Evolutionary conservation across 2,888 invertebrate genomes (phyloP).

Genomic region (Andrena hattorfiana): DNA sequence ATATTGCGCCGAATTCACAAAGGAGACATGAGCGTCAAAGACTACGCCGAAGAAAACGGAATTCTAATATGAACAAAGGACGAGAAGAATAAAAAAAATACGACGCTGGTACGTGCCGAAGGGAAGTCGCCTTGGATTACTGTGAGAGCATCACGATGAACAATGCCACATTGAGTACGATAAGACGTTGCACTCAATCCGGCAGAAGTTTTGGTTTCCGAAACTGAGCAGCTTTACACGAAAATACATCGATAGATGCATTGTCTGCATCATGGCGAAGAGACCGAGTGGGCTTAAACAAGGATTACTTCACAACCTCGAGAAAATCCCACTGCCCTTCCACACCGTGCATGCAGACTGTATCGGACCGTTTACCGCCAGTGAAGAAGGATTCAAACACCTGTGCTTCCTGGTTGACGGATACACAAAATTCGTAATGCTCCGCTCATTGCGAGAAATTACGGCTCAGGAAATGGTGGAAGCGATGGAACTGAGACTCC

Average conservation of each 20-base stretch:
- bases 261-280: background rate
- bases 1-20: background rate
- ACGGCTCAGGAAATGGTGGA: background rate
- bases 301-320: background rate
- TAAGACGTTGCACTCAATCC: background rate
- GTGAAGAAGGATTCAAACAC: background rate
- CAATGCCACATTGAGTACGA: background rate
- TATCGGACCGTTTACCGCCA: background rate
- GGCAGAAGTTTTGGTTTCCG: background rate
- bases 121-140: background rate
- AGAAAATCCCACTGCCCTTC: background rate
- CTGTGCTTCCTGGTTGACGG: background rate
- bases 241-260: background rate
- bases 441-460: background rate
- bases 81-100: background rate
- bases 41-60: background rate
- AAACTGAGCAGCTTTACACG: background rate
- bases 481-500: background rate
- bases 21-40: background rate
- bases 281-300: background rate
- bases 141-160: background rate
- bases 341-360: background rate
- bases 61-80: background rate
- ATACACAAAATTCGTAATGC: background rate
- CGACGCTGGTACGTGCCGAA: background rate